Evolutionary conservation across 2,113 vertebrate species (phyloP).

Genomic region (Grammatotria lemairii): DNA sequence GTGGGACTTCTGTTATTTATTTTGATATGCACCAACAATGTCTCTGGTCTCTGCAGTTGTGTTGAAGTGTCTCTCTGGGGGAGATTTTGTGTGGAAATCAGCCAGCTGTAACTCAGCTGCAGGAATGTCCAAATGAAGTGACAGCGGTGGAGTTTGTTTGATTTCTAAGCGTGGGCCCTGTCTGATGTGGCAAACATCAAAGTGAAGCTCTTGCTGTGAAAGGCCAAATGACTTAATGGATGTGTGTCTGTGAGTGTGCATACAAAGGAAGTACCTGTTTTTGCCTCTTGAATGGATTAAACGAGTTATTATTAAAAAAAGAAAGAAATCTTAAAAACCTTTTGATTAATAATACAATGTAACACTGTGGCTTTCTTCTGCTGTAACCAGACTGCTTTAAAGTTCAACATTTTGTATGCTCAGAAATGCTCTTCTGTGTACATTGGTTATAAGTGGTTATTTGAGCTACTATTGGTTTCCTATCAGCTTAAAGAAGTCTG

Average conservation of each 20-base stretch:
- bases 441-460: not conserved
- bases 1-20: not conserved
- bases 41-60: not conserved
- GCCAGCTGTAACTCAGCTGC: constrained; percentile 21
- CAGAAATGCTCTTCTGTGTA: not conserved
- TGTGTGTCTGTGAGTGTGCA: not conserved
- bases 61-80: not conserved
- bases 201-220: constrained; percentile 16
- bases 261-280: not conserved
- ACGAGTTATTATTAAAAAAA: not conserved
- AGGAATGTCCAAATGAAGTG: constrained; percentile 48
- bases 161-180: constrained; percentile 16
- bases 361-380: not conserved
- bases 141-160: constrained; percentile 17
- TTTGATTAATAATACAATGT: not conserved
- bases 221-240: not conserved
- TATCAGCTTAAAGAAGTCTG: not conserved
- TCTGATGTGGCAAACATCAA: constrained; percentile 45
- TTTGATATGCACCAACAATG: not conserved
- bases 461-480: not conserved
- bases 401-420: not conserved
- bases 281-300: not conserved
- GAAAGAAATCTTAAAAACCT: not conserved
- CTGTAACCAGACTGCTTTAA: not conserved
- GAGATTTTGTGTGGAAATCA: not conserved